phyloP scores from a whole-genome alignment of 2,113 vertebrate genomes.

The Malurus alboscapulatus region DNA sequence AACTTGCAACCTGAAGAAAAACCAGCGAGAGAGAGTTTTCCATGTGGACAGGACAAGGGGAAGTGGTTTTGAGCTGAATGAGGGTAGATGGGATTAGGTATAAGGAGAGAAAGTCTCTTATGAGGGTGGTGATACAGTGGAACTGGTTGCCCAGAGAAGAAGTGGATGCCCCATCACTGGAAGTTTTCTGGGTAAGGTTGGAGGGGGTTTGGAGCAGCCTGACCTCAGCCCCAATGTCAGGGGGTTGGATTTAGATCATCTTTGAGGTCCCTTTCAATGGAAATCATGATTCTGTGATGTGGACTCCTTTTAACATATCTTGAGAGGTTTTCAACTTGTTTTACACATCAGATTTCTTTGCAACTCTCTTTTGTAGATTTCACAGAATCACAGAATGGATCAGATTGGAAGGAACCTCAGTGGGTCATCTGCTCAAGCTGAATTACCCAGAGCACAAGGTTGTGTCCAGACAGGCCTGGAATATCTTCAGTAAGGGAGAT shows the following conservation, averaged over 20 bases:
- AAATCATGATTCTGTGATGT: background rate
- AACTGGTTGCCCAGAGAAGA: background rate
- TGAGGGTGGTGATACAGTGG: background rate
- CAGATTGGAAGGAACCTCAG: background rate
- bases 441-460: background rate
- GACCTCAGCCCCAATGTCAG: background rate
- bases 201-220: background rate
- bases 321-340: background rate
- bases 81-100: background rate
- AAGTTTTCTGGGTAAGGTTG: background rate
- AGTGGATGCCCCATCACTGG: background rate
- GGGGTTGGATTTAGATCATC: fast-evolving
- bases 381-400: background rate
- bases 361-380: background rate
- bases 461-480: background rate
- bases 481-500: background rate
- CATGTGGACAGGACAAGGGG: background rate
- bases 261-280: background rate
- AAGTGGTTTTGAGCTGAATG: background rate
- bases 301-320: background rate
- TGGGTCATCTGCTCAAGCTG: background rate
- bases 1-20: background rate
- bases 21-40: background rate
- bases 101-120: background rate
- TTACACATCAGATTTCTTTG: background rate